Conservation (phyloP, 1,140 invertebrate species). For the Hestina assimilis region DNA sequence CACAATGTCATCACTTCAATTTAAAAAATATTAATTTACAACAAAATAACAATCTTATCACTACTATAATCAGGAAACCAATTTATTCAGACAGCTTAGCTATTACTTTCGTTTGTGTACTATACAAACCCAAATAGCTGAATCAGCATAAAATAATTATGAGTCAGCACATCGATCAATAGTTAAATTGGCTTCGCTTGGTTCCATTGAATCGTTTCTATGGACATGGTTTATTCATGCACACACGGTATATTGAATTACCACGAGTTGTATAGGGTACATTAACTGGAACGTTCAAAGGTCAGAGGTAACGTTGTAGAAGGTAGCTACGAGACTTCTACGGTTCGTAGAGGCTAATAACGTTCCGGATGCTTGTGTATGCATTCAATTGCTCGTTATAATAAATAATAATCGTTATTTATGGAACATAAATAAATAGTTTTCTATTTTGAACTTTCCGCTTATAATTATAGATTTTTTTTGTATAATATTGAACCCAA, state of each 20-base stretch:
- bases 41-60: too few species aligned
- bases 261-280: slow-evolving; percentile 34
- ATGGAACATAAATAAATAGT: too few species aligned
- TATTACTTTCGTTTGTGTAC: not conserved
- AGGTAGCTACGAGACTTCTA: slow-evolving; percentile 34
- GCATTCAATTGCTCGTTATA: not conserved
- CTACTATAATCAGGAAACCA: not conserved
- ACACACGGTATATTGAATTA: slow-evolving; percentile 52
- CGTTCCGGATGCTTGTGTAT: not conserved
- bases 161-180: slow-evolving; percentile 12
- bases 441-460: not conserved
- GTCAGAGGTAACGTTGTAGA: slow-evolving; percentile 47
- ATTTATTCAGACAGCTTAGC: not conserved
- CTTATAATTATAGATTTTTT: not conserved
- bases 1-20: too few species aligned
- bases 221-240: slow-evolving; percentile 48
- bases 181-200: slow-evolving; percentile 9
- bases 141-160: slow-evolving; percentile 1
- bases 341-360: slow-evolving; percentile 14
- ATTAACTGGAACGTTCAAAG: slow-evolving; percentile 47
- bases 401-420: not conserved
- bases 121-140: not conserved
- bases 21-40: too few species aligned
- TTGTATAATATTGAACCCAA: not conserved
- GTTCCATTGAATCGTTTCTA: slow-evolving; percentile 29